Conservation (phyloP, 1,140 invertebrate species). For the Lucilia cuprina region DNA sequence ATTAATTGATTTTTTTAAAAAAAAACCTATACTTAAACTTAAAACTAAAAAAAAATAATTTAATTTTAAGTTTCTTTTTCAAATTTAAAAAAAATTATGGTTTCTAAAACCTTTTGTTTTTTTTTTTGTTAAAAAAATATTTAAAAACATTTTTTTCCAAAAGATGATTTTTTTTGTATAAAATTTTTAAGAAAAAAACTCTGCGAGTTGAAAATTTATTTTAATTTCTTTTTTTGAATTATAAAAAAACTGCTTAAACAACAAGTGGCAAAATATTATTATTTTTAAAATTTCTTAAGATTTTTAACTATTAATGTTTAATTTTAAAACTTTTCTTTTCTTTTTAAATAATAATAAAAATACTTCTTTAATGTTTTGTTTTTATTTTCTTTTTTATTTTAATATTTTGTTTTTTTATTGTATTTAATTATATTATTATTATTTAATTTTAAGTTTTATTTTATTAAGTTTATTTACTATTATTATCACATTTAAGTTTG, state of each 20-base stretch:
- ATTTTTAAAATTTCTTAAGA: not conserved
- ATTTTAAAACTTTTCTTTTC: not conserved
- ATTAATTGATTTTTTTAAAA: conserved; percentile 17
- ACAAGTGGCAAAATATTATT: not conserved
- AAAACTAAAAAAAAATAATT: not conserved
- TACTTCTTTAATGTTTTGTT: conserved; percentile 3
- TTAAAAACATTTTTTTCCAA: not conserved
- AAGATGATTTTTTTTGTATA: not conserved
- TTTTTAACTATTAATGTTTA: not conserved
- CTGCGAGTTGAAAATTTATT: conserved; percentile 2
- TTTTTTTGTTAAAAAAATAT: not conserved
- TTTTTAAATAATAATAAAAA: not conserved
- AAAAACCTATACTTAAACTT: not conserved
- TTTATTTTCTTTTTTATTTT: not conserved
- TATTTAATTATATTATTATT: conserved; percentile 29
- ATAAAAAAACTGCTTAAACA: not conserved
- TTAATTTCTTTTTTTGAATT: not conserved
- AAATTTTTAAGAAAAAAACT: not conserved
- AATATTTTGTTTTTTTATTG: conserved; percentile 23
- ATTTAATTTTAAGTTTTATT: conserved; percentile 24
- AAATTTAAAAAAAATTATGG: not conserved
- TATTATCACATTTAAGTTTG: conserved; percentile 12
- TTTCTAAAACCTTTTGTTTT: not conserved
- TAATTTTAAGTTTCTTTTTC: not conserved
- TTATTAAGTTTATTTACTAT: conserved; percentile 7